phyloP scores from a whole-genome alignment of 2,797 vertebrate species.

The Smutsia gigantea region DNA sequence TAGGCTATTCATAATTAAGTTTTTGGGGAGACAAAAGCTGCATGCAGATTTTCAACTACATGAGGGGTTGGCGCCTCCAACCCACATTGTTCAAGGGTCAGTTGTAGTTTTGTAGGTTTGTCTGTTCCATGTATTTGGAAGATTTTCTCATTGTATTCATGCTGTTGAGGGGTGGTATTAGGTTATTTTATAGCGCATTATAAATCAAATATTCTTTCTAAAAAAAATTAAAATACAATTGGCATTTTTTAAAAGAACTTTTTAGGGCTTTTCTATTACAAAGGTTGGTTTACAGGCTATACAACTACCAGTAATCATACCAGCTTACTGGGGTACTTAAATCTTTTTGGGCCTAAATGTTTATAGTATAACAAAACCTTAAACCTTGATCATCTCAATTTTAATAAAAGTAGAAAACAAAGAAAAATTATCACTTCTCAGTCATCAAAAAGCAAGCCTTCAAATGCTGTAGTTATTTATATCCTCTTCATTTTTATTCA shows the following conservation, averaged over 20 bases:
- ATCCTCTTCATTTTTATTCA: constrained; percentile 32
- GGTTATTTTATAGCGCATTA: not conserved
- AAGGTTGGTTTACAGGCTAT: not conserved
- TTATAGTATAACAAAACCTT: not conserved
- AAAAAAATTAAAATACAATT: not conserved
- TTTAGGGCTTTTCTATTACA: not conserved
- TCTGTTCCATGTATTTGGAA: not conserved
- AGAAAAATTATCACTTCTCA: constrained; percentile 9
- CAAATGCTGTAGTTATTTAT: not conserved
- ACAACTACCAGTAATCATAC: not conserved
- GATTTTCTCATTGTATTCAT: not conserved
- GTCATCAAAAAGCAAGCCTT: not conserved
- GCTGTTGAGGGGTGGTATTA: not conserved
- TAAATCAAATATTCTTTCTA: not conserved
- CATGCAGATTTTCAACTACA: no score
- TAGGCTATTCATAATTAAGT: no score
- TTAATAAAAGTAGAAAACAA: constrained; percentile 35
- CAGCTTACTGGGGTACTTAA: not conserved
- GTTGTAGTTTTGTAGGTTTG: not conserved
- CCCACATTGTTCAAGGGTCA: no score
- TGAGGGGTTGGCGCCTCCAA: no score
- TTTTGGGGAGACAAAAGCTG: no score
- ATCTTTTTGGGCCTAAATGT: not conserved
- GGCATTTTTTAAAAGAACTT: not conserved
- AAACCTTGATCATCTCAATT: constrained; percentile 9